Conservation (phyloP, 2,113 vertebrate genomes). For the Sminthopsis crassicaudata region DNA sequence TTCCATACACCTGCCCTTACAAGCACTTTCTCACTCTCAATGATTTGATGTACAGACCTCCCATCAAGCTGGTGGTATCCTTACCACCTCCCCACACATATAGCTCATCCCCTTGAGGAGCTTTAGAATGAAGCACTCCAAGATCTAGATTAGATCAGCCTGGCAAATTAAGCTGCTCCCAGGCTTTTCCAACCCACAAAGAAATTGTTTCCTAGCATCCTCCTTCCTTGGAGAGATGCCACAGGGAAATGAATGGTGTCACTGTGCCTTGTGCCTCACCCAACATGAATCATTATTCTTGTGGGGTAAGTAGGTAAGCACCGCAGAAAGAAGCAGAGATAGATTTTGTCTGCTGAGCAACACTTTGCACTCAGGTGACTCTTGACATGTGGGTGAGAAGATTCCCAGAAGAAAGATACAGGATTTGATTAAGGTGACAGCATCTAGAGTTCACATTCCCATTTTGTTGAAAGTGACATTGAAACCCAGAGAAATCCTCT, state of each 20-base stretch:
- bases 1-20: not conserved
- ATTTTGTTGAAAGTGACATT: not conserved
- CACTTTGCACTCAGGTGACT: not conserved
- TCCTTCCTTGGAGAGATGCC: conserved; percentile 1
- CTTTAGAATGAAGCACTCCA: not conserved
- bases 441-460: not conserved
- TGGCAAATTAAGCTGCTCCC: conserved; percentile 4
- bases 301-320: not conserved
- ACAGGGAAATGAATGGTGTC: conserved; percentile 1
- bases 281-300: not conserved
- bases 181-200: conserved; percentile 5
- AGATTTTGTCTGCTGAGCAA: not conserved
- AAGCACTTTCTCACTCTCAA: not conserved
- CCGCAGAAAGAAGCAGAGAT: not conserved
- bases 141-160: not conserved
- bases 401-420: not conserved
- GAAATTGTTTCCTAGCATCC: conserved; percentile 5
- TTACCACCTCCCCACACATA: not conserved
- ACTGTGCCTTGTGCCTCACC: conserved; percentile 1
- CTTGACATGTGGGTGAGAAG: not conserved
- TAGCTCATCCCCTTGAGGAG: not conserved
- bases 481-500: not conserved
- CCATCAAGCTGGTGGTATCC: not conserved
- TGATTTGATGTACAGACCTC: not conserved
- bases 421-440: not conserved